These are phyloP conservation scores for Ginglymostoma cirratum DNA, from an alignment of 2,113 vertebrate genomes.

Conservation along the genomic window DNA sequence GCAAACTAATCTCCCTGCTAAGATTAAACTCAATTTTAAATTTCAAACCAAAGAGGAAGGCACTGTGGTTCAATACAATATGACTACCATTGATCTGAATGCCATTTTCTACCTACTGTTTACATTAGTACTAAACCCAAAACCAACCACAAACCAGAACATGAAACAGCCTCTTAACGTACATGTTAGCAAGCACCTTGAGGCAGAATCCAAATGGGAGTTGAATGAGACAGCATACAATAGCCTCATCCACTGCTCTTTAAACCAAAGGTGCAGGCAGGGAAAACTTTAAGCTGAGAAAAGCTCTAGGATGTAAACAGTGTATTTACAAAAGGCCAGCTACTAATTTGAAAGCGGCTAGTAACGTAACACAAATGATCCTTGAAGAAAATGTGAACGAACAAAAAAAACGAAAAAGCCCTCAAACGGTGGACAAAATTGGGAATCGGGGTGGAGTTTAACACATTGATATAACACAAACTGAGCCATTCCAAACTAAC, in stretches of 20 bases:
- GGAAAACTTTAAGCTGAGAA: not conserved
- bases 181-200: not conserved
- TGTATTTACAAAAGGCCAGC: not conserved
- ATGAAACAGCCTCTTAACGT: not conserved
- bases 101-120: not conserved
- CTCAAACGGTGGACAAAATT: not conserved
- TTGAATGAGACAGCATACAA: not conserved
- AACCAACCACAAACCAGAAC: not conserved
- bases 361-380: not conserved
- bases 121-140: not conserved
- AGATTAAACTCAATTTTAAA: not conserved
- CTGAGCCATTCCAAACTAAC: not conserved
- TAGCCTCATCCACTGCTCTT: not conserved
- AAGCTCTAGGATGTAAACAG: not conserved
- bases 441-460: not conserved
- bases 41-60: not conserved
- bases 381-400: not conserved
- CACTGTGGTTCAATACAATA: not conserved
- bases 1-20: not conserved
- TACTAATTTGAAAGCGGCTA: not conserved
- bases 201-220: not conserved
- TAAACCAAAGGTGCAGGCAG: not conserved
- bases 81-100: conserved; percentile 14
- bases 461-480: not conserved
- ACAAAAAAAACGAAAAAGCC: not conserved